Evolutionary conservation across 1,140 invertebrate species (phyloP).

Genomic region (Papilio glaucus): DNA sequence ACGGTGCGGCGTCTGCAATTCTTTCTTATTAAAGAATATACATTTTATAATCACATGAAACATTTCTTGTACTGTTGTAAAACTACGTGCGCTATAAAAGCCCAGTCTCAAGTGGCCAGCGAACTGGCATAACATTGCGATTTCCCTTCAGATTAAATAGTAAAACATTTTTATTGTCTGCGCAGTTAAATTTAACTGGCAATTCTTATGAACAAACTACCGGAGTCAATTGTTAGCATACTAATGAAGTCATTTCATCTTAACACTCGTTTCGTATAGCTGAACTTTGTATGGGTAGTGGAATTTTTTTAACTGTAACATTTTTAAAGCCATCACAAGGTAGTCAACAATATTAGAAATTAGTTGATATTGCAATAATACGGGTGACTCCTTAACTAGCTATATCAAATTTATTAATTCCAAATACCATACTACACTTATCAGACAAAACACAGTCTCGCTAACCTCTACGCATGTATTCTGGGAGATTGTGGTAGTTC

Average conservation of each 20-base stretch:
- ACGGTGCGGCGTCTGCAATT: neutral
- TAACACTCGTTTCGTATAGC: too few relatives aligned
- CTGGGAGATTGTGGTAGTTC: too few relatives aligned
- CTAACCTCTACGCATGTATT: too few relatives aligned
- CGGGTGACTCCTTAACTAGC: too few relatives aligned
- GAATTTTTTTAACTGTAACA: too few relatives aligned
- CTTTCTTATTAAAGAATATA: neutral
- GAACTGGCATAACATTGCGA: constrained; percentile 10
- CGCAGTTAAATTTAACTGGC: constrained; percentile 28
- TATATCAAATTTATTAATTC: too few relatives aligned
- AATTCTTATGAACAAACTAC: constrained; percentile 17
- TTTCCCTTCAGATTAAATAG: constrained; percentile 27
- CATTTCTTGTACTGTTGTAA: neutral
- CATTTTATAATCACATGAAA: neutral
- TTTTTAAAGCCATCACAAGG: too few relatives aligned
- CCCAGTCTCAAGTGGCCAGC: neutral
- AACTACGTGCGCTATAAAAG: neutral
- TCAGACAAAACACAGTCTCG: too few relatives aligned
- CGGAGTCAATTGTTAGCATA: constrained; percentile 4
- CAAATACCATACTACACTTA: too few relatives aligned
- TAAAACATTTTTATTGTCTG: constrained; percentile 18
- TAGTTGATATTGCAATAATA: too few relatives aligned
- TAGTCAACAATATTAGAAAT: too few relatives aligned
- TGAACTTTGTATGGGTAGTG: too few relatives aligned
- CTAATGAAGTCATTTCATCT: constrained; percentile 16